Base-by-base conservation (phyloP, 2,888 invertebrate genomes). In the Caenorhabditis angaria region DNA sequence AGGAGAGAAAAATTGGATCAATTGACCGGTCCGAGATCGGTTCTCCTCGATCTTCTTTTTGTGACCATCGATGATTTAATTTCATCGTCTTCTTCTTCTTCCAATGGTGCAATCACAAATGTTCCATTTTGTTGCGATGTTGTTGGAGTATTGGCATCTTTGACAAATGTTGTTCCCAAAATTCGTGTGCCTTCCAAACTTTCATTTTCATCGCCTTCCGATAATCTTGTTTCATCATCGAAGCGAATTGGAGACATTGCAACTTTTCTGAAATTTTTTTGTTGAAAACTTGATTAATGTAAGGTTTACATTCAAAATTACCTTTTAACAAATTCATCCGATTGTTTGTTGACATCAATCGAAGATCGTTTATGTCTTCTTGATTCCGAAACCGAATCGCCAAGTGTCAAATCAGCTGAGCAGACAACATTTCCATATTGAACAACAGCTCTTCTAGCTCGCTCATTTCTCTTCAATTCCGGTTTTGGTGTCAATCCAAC, bases 361-460 rank as follows among this genome's bases (percentile, higher is more conserved):
- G 65, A 41, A 24, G 59, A 48, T 14, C 27, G 2, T 10, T 25
- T 18, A 3, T 29, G 32, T 20, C 32, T 56, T 32, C 4, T 51
- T 5, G 6, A n/a, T 24, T 24, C 22, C 5, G 6, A n/a, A 8
- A 22, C 27, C 6, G 65, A 70, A 24, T 66, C 63, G 41, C 65
- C 70, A 14, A 70, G 22, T 18, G 65, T 66, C 8, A 71, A 56
- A 24, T 71, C 71, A 10, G 50, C 55, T 18, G 71, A 48, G 20
- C 54, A 67, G 6, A 71, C 67, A n/a, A 71, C 71, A 20, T 63
- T 61, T 64, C 71, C 71, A 32, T 67, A 71, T n/a, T 35, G 53
- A 12, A 58, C 27, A 12, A 71, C 66, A 10, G 60, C 66, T 12
- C 61, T 63, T n/a, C 71, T 58, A 10, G 60, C 12, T 14, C 72